phyloP scores from a whole-genome alignment of 2,888 invertebrate genomes.

The Caenorhabditis zanzibari region DNA sequence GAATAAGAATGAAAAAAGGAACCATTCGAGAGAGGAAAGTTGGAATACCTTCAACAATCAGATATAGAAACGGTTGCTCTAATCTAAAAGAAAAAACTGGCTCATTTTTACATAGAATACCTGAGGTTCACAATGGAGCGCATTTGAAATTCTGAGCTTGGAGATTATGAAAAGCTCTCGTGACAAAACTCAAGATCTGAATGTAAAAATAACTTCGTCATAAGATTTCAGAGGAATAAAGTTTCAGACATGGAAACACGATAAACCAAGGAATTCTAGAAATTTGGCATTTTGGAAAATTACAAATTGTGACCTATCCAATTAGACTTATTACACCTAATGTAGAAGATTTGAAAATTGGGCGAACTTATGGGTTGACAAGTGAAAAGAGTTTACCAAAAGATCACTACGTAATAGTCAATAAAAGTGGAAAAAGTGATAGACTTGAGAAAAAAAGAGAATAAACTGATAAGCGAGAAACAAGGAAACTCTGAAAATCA shows the following conservation, averaged over 20 bases:
- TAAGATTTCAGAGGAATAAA: not conserved
- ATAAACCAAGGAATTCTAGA: not conserved
- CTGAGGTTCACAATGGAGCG: not conserved
- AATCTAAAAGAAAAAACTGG: too few relatives aligned
- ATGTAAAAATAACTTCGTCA: too few relatives aligned
- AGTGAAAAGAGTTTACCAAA: conserved; percentile 42
- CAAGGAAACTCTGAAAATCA: conserved; percentile 20
- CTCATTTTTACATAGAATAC: too few relatives aligned
- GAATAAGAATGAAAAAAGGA: too few relatives aligned
- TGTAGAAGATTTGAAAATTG: conserved; percentile 5
- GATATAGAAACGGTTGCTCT: too few relatives aligned
- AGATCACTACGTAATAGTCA: conserved; percentile 48
- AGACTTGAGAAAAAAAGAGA: conserved; percentile 17
- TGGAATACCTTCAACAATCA: too few relatives aligned
- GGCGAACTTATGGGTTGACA: conserved; percentile 22
- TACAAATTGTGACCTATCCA: conserved; percentile 6
- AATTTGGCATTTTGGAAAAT: not conserved
- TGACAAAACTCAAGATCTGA: too few relatives aligned
- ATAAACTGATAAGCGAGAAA: conserved; percentile 15
- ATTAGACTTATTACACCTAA: not conserved
- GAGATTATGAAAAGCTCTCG: too few relatives aligned
- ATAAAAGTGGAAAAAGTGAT: conserved; percentile 34
- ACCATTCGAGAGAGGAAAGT: too few relatives aligned
- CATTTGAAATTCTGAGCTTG: too few relatives aligned
- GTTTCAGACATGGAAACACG: not conserved